Evolutionary conservation across 1,140 invertebrate genomes (phyloP).

Genomic region (Bradysia coprophila): DNA sequence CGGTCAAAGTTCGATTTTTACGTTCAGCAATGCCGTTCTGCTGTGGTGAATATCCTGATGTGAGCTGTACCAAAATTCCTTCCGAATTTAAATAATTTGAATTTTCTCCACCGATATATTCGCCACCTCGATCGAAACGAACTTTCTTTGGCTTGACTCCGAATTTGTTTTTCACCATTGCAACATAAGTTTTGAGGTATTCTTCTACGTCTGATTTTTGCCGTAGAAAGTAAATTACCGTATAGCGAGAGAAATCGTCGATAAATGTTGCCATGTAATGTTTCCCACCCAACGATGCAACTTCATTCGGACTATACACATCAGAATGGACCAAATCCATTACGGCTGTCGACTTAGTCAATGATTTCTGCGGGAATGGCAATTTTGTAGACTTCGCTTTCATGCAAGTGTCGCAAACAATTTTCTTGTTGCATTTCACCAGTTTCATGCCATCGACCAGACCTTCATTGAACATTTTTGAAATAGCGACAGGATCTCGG

Average conservation of each 20-base stretch:
- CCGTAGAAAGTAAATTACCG: slow-evolving; percentile 21
- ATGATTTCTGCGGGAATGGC: slow-evolving; percentile 12
- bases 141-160: slow-evolving; percentile 17
- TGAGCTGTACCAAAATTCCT: too few relatives aligned
- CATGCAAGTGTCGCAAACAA: slow-evolving; percentile 15
- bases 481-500: slow-evolving; percentile 21
- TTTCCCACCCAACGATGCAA: slow-evolving; percentile 13
- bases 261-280: slow-evolving; percentile 22
- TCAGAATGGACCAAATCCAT: slow-evolving; percentile 25
- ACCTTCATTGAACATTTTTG: slow-evolving; percentile 9
- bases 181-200: slow-evolving; percentile 18
- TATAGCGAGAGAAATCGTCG: slow-evolving; percentile 22
- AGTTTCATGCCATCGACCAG: slow-evolving; percentile 8
- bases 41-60: slow-evolving; percentile 18
- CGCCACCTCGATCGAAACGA: too few relatives aligned
- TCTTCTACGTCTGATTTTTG: slow-evolving; percentile 19
- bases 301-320: slow-evolving; percentile 25
- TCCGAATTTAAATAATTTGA: too few relatives aligned
- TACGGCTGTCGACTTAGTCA: slow-evolving; percentile 9
- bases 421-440: slow-evolving; percentile 7
- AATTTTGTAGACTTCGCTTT: slow-evolving; percentile 18
- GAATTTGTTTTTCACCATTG: slow-evolving; percentile 15
- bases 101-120: too few relatives aligned
- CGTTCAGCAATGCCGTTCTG: slow-evolving; percentile 23
- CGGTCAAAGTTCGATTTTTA: slow-evolving; percentile 16